Conservation (phyloP, 2,797 vertebrate species). For the Echeneis naucrates region DNA sequence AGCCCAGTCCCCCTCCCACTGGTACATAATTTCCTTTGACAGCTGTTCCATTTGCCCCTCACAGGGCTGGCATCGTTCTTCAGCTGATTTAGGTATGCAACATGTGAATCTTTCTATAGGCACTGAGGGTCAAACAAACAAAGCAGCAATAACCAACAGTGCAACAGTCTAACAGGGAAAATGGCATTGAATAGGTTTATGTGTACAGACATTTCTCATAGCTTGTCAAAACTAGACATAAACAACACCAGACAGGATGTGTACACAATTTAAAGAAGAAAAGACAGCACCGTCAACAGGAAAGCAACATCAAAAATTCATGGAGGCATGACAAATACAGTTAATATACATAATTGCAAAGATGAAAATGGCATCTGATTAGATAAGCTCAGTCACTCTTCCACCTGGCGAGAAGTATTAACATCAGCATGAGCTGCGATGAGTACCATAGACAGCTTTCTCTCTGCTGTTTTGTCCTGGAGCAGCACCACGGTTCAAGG, state of each 20-base stretch:
- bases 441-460: conserved; percentile 18
- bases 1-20: neutral
- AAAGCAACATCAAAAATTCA: neutral
- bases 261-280: conserved; percentile 6
- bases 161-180: neutral
- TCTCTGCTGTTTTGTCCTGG: conserved; percentile 21
- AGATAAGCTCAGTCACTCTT: conserved; percentile 5
- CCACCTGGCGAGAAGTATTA: conserved; percentile 23
- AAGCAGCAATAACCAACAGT: conserved; percentile 1
- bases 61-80: conserved; percentile 9
- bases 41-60: conserved; percentile 23
- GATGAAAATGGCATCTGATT: conserved; percentile 19
- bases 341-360: neutral
- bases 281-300: neutral
- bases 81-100: conserved; percentile 31
- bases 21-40: conserved; percentile 28
- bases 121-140: neutral
- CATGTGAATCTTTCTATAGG: conserved; percentile 37
- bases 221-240: conserved; percentile 4
- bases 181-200: neutral
- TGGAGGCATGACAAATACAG: neutral
- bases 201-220: neutral
- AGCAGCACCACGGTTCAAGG: conserved; percentile 12
- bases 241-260: conserved; percentile 15
- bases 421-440: conserved; percentile 11